Conservation (phyloP, 2,113 vertebrate genomes). For the Oryzias woworae region DNA sequence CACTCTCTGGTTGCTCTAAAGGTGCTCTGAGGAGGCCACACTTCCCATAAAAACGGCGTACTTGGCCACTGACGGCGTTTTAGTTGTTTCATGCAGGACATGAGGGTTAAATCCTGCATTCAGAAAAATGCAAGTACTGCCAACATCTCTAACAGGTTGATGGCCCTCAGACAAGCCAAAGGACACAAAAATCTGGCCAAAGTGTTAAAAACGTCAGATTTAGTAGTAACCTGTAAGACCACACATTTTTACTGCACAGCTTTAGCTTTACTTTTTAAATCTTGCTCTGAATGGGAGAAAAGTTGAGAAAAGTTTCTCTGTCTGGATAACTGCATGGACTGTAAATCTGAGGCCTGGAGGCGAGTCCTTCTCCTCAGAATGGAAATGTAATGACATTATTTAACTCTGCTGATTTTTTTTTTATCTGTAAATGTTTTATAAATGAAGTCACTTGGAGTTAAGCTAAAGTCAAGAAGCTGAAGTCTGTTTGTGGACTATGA, state of each 20-base stretch:
- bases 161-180: constrained; percentile 47
- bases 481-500: background rate
- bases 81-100: constrained; percentile 59
- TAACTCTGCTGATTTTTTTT: constrained; percentile 38
- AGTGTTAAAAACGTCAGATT: constrained; percentile 48
- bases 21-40: background rate
- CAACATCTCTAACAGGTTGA: constrained; percentile 44
- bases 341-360: constrained; percentile 53
- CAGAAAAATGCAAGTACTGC: constrained; percentile 32
- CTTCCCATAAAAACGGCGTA: constrained; percentile 71
- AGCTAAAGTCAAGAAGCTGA: constrained; percentile 6
- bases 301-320: too few species aligned
- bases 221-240: constrained; percentile 62
- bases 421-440: background rate
- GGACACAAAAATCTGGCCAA: constrained; percentile 53
- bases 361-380: constrained; percentile 36
- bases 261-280: constrained; percentile 49
- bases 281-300: constrained; percentile 52
- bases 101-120: constrained; percentile 62
- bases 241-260: constrained; percentile 66
- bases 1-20: constrained; percentile 29
- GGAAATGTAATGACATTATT: constrained; percentile 48
- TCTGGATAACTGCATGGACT: constrained; percentile 26
- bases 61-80: constrained; percentile 58
- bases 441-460: background rate